These are phyloP conservation scores for Latheticus oryzae DNA, from an alignment of 2,888 invertebrate genomes.

Conservation along the genomic window DNA sequence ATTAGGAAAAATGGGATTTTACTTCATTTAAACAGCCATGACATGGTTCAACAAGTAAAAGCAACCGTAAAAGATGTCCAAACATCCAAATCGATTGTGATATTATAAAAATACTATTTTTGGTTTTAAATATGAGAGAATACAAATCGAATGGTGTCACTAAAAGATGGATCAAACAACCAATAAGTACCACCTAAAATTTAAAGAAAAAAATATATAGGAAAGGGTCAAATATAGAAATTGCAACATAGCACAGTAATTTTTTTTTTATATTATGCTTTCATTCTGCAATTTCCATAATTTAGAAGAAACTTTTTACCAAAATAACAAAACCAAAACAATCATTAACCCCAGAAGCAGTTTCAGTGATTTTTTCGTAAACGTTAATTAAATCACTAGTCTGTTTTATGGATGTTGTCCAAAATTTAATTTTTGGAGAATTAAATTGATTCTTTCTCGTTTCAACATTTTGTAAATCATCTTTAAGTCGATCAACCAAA, in stretches of 20 bases:
- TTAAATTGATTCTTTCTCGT: neutral
- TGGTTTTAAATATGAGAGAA: constrained; percentile 67
- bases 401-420: too few relatives aligned
- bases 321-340: constrained; percentile 26
- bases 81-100: constrained; percentile 71
- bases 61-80: constrained; percentile 69
- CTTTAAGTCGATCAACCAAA: constrained; percentile 11
- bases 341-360: constrained; percentile 22
- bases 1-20: too few relatives aligned
- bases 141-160: constrained; percentile 73
- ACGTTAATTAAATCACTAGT: constrained; percentile 7
- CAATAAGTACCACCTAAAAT: constrained; percentile 69
- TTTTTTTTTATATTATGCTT: too few relatives aligned
- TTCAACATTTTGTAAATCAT: constrained; percentile 3
- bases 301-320: constrained; percentile 11
- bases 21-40: constrained; percentile 70
- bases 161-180: constrained; percentile 71
- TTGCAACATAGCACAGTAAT: constrained; percentile 2
- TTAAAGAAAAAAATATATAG: too few relatives aligned
- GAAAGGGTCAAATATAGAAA: too few relatives aligned
- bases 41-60: constrained; percentile 72
- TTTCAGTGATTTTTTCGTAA: constrained; percentile 19
- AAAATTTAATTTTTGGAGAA: too few relatives aligned
- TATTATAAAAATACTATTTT: constrained; percentile 60
- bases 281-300: constrained; percentile 8